Evolutionary conservation across 1,140 invertebrate genomes (phyloP), one percentile per base, ranked within the genome.

Genomic region (Nixonia krombeini): DNA sequence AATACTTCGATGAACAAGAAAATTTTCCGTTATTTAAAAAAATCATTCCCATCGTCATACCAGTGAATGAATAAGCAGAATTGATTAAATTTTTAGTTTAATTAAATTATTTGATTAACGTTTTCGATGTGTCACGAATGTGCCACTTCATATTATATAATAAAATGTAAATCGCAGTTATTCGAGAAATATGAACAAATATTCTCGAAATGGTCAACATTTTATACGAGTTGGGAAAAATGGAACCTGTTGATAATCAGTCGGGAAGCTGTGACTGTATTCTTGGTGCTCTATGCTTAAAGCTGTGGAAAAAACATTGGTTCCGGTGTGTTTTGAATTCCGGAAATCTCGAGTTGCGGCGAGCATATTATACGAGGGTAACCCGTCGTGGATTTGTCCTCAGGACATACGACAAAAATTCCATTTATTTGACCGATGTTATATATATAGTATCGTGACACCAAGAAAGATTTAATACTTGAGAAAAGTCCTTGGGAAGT

Each of bases 381-480:
- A 53, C 44, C 50, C 41, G 51, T 28, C 16, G 41, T 55, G 29
- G 40, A 55, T 45, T 37, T 45, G 29, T 45, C 18, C 29, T 26
- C 18, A 53, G 41, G 40, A 25, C 31, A 35, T 17, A 44, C 7
- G 12, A 16, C 28, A 29, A 17, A 18, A 55, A 38, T 44, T 45
- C 29, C 26, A 45, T 37, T 55, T 55, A 55, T 55, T 45, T 10
- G 8, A n/a, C 17, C 40, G n/a, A 42, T 25, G 17, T 25, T 25
- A 12, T 12, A n/a, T n/a, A n/a, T n/a, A 9, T n/a, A 42, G 40
- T 42, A 10, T 42, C 37, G 6, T 10, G n/a, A 33, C 31, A 33
- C 31, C 12, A 31, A 12, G 16, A 18, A 40, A 40, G 37, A 21
- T 40, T 42, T 42, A 23, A 42, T 42, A 42, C 25, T n/a, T 42